These are phyloP conservation scores for Copsychus sechellarum DNA, from an alignment of 2,113 vertebrate genomes.

Conservation along the genomic window DNA sequence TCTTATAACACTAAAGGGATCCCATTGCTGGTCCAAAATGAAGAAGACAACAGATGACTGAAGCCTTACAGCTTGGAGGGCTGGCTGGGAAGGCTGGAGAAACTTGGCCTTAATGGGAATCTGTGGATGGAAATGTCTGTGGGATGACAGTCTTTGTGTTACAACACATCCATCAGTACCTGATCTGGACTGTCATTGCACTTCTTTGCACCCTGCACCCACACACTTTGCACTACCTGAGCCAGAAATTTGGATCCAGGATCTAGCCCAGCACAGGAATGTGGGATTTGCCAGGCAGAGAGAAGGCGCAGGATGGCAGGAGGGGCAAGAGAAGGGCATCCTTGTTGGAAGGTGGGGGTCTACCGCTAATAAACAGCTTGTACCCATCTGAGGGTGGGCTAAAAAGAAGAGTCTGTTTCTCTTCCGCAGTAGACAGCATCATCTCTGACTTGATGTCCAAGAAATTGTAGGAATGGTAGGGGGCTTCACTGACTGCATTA, in stretches of 20 bases:
- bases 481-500: background rate
- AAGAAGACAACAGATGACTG: background rate
- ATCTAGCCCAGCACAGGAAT: background rate
- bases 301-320: rapidly evolving
- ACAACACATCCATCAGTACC: rapidly evolving
- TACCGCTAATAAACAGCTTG: background rate
- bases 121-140: background rate
- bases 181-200: background rate
- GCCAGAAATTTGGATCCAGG: background rate
- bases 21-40: background rate
- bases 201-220: no score
- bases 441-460: background rate
- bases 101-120: background rate
- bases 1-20: background rate
- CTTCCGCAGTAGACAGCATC: background rate
- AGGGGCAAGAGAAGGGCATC: background rate
- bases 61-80: background rate
- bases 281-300: background rate
- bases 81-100: background rate
- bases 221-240: background rate
- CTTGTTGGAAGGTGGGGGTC: background rate
- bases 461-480: background rate
- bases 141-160: background rate
- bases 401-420: background rate
- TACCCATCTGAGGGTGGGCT: background rate